Conservation (phyloP, 2,113 vertebrate genomes). For the Cynoglossus semilaevis region DNA sequence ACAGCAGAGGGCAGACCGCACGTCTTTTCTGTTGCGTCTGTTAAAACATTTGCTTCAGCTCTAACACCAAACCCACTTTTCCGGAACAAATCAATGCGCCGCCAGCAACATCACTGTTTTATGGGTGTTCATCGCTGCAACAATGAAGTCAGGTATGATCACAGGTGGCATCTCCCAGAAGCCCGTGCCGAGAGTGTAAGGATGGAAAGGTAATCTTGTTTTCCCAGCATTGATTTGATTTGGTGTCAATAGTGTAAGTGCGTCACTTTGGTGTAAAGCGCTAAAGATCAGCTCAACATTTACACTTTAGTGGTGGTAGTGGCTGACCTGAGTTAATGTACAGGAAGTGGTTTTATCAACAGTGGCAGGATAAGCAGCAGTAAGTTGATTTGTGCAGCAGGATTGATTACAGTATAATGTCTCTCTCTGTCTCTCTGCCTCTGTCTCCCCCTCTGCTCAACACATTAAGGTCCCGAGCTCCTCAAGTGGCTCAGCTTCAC, state of each 20-base stretch:
- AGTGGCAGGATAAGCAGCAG: slow-evolving; percentile 8
- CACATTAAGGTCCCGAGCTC: slow-evolving; percentile 64
- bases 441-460: slow-evolving; percentile 66
- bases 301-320: slow-evolving; percentile 44
- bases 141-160: slow-evolving; percentile 28
- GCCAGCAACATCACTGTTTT: slow-evolving; percentile 24
- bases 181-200: slow-evolving; percentile 14
- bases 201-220: slow-evolving; percentile 49
- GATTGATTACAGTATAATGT: slow-evolving; percentile 77
- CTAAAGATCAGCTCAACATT: slow-evolving; percentile 41
- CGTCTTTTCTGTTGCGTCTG: background rate
- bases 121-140: slow-evolving; percentile 24
- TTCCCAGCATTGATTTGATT: slow-evolving; percentile 25
- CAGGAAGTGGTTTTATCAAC: slow-evolving; percentile 64
- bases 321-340: slow-evolving; percentile 62
- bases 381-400: slow-evolving; percentile 71
- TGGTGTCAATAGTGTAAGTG: too few species aligned
- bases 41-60: background rate
- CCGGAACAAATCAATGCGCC: slow-evolving; percentile 23
- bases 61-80: slow-evolving; percentile 7
- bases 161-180: slow-evolving; percentile 18
- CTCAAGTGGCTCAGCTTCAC: slow-evolving; percentile 62
- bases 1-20: too few species aligned
- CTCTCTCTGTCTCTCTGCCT: slow-evolving; percentile 28
- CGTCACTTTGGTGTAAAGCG: slow-evolving; percentile 25